Evolutionary conservation across 2,888 invertebrate species (phyloP), one percentile per base, ranked within the genome.

Genomic region (Operophtera brumata): DNA sequence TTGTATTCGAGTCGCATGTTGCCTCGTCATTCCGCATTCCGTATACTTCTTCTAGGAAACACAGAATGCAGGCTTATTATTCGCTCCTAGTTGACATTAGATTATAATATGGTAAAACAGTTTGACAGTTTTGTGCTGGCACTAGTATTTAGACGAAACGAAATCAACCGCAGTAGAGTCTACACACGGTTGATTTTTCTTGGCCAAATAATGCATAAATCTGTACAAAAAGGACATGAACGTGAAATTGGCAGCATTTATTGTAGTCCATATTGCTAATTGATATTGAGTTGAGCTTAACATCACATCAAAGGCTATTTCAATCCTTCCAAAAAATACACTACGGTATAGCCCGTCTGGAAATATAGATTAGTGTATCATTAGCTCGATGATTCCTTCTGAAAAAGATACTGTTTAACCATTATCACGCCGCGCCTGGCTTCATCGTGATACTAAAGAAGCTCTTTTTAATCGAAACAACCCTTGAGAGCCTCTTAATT

Each of bases 1-100:
- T 78, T 75, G 80, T 81, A 83, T 84, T 75, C 68, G 68, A 65
- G 65, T 74, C 69, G 73, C 73, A 75, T 74, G 76, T 76, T 72
- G 73, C 74, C 75, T 75, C 77, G 78, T 77, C 77, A 81, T 84
- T 82, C 80, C 78, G 80, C 83, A 85, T 85, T 82, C 82, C 79
- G 75, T 71, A 73, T 73, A 76, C 64, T 82, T 82, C 49, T 46
- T 47, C 79, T 79, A 72, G 72, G 79, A 84, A 82, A 67, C 54
- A 52, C 54, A 41, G 35, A 53, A 50, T 59, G 55, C 36, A 58
- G 34, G 46, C 53, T 53, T 58, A n/a, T 53, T 52, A 44, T 48
- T 50, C 32, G 35, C 48, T 50, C 32, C 49, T 45, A 39, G 34
- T 43, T 54, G 12, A n/a, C 35, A 28, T 40, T 34, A 28, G 28